These are phyloP conservation scores for Hedychridium roseum DNA, from an alignment of 2,888 invertebrate genomes.

Conservation along the genomic window DNA sequence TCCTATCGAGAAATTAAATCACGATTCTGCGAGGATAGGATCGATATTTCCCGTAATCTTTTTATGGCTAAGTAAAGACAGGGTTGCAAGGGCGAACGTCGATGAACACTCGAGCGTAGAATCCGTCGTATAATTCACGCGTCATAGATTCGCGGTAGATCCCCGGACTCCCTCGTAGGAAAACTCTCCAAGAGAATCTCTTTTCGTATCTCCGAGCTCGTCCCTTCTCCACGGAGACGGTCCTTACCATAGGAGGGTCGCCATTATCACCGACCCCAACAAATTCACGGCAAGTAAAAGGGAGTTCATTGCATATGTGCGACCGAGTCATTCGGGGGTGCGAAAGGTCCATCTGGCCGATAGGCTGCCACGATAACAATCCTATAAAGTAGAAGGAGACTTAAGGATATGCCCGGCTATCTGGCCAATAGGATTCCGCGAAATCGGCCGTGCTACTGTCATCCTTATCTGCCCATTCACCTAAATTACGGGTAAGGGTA, in stretches of 20 bases:
- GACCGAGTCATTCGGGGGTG: constrained; percentile 33
- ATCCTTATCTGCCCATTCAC: constrained; percentile 11
- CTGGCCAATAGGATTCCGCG: constrained; percentile 15
- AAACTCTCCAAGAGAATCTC: constrained; percentile 25
- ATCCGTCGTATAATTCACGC: constrained; percentile 34
- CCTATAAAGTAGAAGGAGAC: constrained; percentile 39
- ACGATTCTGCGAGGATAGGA: not conserved
- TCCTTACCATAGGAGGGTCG: constrained; percentile 26
- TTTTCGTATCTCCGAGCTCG: constrained; percentile 5
- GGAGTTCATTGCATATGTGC: constrained; percentile 43
- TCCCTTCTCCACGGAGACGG: constrained; percentile 7
- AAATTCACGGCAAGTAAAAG: constrained; percentile 43
- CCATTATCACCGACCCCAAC: constrained; percentile 44
- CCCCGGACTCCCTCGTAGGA: constrained; percentile 18
- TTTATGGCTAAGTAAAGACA: no score
- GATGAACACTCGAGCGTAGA: constrained; percentile 19
- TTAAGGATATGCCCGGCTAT: constrained; percentile 34
- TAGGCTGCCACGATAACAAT: constrained; percentile 39
- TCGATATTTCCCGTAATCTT: not conserved
- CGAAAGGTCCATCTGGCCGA: constrained; percentile 42
- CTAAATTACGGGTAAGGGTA: no score
- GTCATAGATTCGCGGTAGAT: constrained; percentile 31
- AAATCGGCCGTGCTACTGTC: constrained; percentile 17
- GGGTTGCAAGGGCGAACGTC: constrained; percentile 8
- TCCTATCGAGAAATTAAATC: no score